Percentiles rank a stretch among this genome's conserved stretches.
These are phyloP conservation scores for Lamellibrachia columna DNA, from an alignment of 2,888 invertebrate species.

Conservation along the genomic window DNA sequence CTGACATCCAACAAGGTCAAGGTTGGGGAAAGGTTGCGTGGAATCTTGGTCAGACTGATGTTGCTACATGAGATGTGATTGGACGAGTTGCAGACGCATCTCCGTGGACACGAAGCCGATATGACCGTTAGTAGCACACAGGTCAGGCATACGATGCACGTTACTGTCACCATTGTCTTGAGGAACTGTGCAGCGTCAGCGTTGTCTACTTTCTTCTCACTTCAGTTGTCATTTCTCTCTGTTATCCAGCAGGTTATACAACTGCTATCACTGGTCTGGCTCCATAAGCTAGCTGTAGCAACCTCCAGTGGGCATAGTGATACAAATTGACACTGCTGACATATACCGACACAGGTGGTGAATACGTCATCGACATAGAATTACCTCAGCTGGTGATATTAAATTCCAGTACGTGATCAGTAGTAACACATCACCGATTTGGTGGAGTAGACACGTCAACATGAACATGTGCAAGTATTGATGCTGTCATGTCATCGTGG, in stretches of 20 bases:
- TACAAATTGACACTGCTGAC: not conserved
- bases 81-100: constrained; percentile 26
- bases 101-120: not conserved
- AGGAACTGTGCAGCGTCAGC: not conserved
- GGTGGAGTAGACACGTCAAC: not conserved
- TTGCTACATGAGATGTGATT: constrained; percentile 29
- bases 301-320: not conserved
- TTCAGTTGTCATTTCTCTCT: not conserved
- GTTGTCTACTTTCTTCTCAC: not conserved
- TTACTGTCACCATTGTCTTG: not conserved
- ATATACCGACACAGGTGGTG: not conserved
- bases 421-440: not conserved
- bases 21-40: constrained; percentile 25
- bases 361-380: not conserved
- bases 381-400: not conserved
- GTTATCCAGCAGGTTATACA: not conserved
- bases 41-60: constrained; percentile 26
- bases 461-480: not conserved
- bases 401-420: not conserved
- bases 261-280: not conserved
- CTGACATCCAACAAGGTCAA: constrained; percentile 29
- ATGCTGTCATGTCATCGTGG: not conserved
- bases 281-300: not conserved
- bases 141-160: not conserved
- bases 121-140: not conserved